Conservation (phyloP, 1,140 invertebrate genomes). For the Magallana gigas region DNA sequence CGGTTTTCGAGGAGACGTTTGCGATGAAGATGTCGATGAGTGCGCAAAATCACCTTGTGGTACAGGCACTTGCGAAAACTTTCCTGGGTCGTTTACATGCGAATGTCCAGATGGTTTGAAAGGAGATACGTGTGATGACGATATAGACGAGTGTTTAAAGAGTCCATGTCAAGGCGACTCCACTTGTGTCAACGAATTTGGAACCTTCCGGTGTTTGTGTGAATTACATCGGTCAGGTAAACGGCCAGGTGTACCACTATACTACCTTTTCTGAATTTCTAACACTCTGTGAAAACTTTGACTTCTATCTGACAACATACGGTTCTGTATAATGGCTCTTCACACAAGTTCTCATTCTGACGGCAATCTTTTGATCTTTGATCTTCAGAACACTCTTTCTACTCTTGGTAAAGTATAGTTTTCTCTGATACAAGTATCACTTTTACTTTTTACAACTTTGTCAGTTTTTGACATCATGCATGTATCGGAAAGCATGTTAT, state of each 20-base stretch:
- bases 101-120: slow-evolving; percentile 53
- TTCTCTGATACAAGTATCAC: no score
- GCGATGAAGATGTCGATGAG: slow-evolving; percentile 59
- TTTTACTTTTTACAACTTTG: no score
- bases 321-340: no score
- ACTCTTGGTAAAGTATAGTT: no score
- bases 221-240: slow-evolving; percentile 22
- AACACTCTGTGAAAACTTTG: no score
- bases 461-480: no score
- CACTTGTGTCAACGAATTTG: slow-evolving; percentile 87
- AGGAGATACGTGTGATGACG: slow-evolving; percentile 57
- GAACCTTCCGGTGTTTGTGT: slow-evolving; percentile 57
- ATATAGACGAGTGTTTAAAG: slow-evolving; percentile 78
- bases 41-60: slow-evolving; percentile 84
- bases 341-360: no score
- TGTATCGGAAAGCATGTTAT: no score
- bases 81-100: slow-evolving; percentile 57
- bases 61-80: slow-evolving; percentile 54
- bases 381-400: no score
- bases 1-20: slow-evolving; percentile 79
- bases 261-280: background rate
- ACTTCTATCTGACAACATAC: no score
- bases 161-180: slow-evolving; percentile 92
- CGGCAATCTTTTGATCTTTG: no score
- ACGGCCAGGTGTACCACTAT: background rate